Evolutionary conservation across 2,113 vertebrate genomes (phyloP), one percentile per base, ranked within the genome.

Genomic region (Ctenodactylus gundi): DNA sequence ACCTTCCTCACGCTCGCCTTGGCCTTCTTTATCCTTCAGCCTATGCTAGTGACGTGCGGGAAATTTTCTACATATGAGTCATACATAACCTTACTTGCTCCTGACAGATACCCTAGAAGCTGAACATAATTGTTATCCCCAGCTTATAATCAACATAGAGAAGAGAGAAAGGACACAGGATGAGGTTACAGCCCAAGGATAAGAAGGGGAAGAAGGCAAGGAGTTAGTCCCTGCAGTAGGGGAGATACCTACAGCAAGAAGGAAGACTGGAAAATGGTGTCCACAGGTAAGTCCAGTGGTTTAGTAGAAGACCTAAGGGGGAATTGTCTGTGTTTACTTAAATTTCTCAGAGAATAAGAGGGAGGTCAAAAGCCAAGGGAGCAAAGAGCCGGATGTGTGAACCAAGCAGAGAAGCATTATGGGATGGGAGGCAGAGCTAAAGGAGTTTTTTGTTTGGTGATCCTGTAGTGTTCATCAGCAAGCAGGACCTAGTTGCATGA

Each of bases 131-230:
- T 72, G 1, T 77, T 57, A 76, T 25, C 8, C 39, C 31, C n/a
- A 29, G 20, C 57, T 90, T 41, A 36, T 34, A 73, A 27, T 72
- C 64, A 65, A 41, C 31, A 20, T 6, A 27, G 4, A 46, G 13
- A 14, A 51, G 6, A 25, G 3, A 34, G 3, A 34, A 57, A 57
- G 29, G 29, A 29, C n/a, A 27, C 0, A 0, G 62, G 44, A 67
- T 14, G 11, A 29, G 88, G 55, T 27, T 39, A 29, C 17, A 2
- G 29, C n/a, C 15, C 34, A 62, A 1, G 64, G 9, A 15, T 80
- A 21, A 12, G 21, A 34, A 64, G 36, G 36, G 4, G 3, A 27
- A 65, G 49, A 23, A 83, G 68, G 15, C 20, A 3, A 10, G 7
- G 13, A 44, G 3, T 46, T 1, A 6, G 41, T 1, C 51, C 39